phyloP scores from a whole-genome alignment of 2,113 vertebrate genomes.

The Chrysochloris asiatica region DNA sequence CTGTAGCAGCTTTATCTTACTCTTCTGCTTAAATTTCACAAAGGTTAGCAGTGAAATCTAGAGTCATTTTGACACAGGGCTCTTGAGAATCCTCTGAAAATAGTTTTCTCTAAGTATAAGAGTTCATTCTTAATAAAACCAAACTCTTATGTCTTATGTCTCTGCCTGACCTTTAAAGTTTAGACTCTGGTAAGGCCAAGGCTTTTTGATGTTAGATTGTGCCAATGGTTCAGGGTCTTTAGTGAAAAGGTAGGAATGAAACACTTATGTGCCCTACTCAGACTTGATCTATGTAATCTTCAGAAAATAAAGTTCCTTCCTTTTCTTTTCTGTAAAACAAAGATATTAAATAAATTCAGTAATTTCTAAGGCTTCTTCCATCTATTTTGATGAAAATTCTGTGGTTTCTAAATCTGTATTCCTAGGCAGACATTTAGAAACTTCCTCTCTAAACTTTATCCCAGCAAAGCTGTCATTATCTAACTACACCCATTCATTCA shows the following conservation, averaged over 20 bases:
- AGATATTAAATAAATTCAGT: not conserved
- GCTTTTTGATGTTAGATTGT: not conserved
- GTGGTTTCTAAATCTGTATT: not conserved
- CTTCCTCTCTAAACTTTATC: not conserved
- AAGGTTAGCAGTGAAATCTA: not conserved
- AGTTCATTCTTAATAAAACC: not conserved
- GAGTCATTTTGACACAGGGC: not conserved
- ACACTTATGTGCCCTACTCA: not conserved
- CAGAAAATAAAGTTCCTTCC: not conserved
- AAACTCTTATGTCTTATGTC: not conserved
- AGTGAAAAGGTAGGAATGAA: not conserved
- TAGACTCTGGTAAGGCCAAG: not conserved
- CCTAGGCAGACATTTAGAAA: not conserved
- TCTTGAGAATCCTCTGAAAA: not conserved
- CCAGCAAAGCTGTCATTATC: not conserved
- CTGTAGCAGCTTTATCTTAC: not conserved
- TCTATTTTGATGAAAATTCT: not conserved
- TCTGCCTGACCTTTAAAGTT: not conserved
- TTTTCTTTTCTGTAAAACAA: not conserved
- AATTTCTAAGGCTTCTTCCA: not conserved
- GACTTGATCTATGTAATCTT: not conserved
- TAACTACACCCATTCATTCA: not conserved
- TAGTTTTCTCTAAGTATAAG: not conserved
- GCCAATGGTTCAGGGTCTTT: not conserved
- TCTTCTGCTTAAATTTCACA: conserved; percentile 18